Base-by-base conservation (phyloP, 1,140 invertebrate genomes). In the Saccostrea glomerata region DNA sequence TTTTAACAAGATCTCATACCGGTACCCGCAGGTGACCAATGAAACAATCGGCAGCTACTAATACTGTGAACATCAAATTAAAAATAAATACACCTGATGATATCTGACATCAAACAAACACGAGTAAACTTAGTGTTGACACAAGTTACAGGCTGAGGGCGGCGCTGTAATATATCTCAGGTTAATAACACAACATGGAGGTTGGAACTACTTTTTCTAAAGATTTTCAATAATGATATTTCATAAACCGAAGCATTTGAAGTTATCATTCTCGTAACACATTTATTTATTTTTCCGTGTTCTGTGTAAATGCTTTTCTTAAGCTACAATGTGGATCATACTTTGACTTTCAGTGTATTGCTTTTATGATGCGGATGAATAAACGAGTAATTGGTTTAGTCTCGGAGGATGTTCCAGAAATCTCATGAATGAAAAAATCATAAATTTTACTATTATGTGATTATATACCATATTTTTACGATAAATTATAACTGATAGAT, bases 1-100 rank as follows among this genome's bases (percentile, higher is more conserved):
- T 20, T 23, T 56, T 40, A 85, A 56, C 84, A 85, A 25, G 84
- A 85, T 54, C 84, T 85, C 84, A 85, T 85, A 15, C 30, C 84
- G 55, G 54, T 55, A 55, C 82, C 82, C 40, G 82, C 40, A 36
- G 70, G 70, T 77, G 23, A 77, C 70, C 70, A 77, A 77, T 77
- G 4, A 77, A 77, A 77, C 15, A 30, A 77, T 77, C 70, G 13
- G 25, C 70, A 77, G 70, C 30, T 30, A 77, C 23, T 36, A 77
- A 77, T 77, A 77, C 30, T 77, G 70, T 77, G 70, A 77, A 30
- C 70, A 77, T 77, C 70, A 77, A 77, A 77, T 77, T 25, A 77
- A 77, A 77, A 77, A 77, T 30, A 30, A 77, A 36, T 77, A 77
- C 70, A 77, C 70, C 70, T 77, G 25, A 77, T 30, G 70, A 77